Evolutionary conservation across 2,113 vertebrate genomes (phyloP), one percentile per base, ranked within the genome.

Genomic region (Rallus limicola): DNA sequence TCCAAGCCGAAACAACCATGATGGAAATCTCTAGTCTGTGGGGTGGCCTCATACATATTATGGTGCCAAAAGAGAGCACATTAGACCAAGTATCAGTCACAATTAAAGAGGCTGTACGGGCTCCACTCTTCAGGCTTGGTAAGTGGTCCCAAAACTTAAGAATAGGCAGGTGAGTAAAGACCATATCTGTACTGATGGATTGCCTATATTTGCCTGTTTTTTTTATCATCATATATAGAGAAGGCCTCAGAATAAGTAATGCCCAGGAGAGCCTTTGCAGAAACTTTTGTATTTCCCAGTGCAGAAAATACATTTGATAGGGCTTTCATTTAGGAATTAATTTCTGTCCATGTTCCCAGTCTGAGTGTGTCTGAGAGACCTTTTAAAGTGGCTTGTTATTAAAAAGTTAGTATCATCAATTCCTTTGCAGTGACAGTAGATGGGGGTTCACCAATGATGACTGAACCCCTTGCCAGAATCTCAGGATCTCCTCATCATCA

Each of bases 121-220:
- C 96, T 18, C 97, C 97, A 15, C 98, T 98, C 79, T 98, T 98
- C 89, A 98, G 97, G 83, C 96, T 97, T 70, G 98, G 98, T 98
- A 91, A 89, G 40, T 46, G 28, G 15, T 40, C 6, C 24, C 69
- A 31, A 42, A 68, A 31, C 31, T 34, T 55, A 34, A 29, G 19
- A 58, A 25, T 6, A 63, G 34, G 20, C 23, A 56, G 19, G 6
- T 8, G 11, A 80, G 8, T 59, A 36, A 70, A 56, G 13, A 29
- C 25, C 71, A 50, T 58, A 64, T 74, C 55, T 74, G 13, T 46
- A 53, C 63, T 78, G 55, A 20, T 40, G 11, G 16, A 34, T 93
- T 82, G 42, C 17, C 44, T 18, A 1, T 72, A 74, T 64, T 91
- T 86, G 82, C 38, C 50, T 64, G 10, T 3, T 13, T 25, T 69